Base-by-base conservation (phyloP, 2,888 invertebrate genomes). In the Caenorhabditis doughertyi region DNA sequence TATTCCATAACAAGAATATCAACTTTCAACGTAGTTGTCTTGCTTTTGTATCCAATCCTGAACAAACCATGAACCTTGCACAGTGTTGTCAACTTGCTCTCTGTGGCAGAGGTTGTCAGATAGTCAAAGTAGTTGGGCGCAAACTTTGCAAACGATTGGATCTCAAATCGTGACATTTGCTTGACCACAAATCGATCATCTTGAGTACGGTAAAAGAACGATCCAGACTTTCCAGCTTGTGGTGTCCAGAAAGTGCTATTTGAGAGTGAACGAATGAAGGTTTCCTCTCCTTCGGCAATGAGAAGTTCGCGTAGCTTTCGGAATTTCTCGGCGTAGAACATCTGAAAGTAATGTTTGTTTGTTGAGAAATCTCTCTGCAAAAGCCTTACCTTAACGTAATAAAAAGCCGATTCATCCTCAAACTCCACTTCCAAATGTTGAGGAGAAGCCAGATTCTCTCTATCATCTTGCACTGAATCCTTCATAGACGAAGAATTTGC, bases 1-100 rank as follows among this genome's bases (percentile, higher is more conserved):
- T 80, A 95, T 93, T 99, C 98, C 96, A 98, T 96, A 2, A 98
- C 97, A 27, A 99, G 93, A 67, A 97, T 94, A 90, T 96, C 95
- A 91, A 93, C 93, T 87, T 94, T 94, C 62, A 89, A 56, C n/a
- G 89, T 86, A 23, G 84, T 86, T 65, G 88, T 85, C 62, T 89
- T 89, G 76, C 86, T 87, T 29, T 88, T 89, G 76, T 86, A 89
- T 47, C 89, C 89, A 9, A 91, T 87, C 0, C 89, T 83, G 79
- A 87, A 91, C 8, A 90, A 91, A 8, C 91, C 91, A 65, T 90
- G 90, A 3, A 91, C 90, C 93, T 96, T 96, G 25, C 96, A 97
- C n/a, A n/a, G n/a, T n/a, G n/a, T n/a, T n/a, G n/a, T n/a, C n/a
- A n/a, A n/a, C n/a, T n/a, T n/a, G n/a, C n/a, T n/a, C n/a, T n/a